These are phyloP conservation scores for Spodoptera litura DNA, from an alignment of 1,140 invertebrate genomes.

Conservation along the genomic window DNA sequence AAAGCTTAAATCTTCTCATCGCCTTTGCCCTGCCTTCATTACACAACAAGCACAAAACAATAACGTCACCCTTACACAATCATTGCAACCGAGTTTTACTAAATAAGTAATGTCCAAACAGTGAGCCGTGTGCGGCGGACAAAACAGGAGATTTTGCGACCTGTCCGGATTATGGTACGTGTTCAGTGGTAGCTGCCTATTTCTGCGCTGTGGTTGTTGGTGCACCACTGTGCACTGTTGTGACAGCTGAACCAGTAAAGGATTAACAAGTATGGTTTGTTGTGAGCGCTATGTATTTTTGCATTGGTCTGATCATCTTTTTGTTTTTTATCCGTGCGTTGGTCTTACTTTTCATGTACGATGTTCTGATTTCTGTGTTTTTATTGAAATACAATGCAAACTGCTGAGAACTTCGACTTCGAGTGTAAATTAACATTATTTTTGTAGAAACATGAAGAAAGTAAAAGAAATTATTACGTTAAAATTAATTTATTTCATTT, in stretches of 20 bases:
- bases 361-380: too few relatives aligned
- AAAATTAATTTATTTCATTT: too few relatives aligned
- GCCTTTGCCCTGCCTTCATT: not conserved
- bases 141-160: slow-evolving; percentile 52
- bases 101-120: slow-evolving; percentile 62
- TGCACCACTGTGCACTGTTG: not conserved
- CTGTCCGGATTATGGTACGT: slow-evolving; percentile 2
- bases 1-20: not conserved
- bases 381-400: too few relatives aligned
- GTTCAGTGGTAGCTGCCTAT: not conserved
- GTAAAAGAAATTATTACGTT: too few relatives aligned
- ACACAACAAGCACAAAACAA: not conserved
- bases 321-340: too few relatives aligned
- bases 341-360: too few relatives aligned
- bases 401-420: too few relatives aligned
- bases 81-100: slow-evolving; percentile 42
- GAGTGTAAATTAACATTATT: too few relatives aligned
- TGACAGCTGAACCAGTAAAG: not conserved
- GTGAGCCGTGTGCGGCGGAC: slow-evolving; percentile 54
- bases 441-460: too few relatives aligned
- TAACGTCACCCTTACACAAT: slow-evolving; percentile 17
- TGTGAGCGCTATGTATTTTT: not conserved
- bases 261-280: not conserved
- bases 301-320: too few relatives aligned
- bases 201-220: slow-evolving; percentile 1